Evolutionary conservation across 2,113 vertebrate genomes (phyloP), one percentile per base, ranked within the genome.

Genomic region (Misgurnus anguillicaudatus): DNA sequence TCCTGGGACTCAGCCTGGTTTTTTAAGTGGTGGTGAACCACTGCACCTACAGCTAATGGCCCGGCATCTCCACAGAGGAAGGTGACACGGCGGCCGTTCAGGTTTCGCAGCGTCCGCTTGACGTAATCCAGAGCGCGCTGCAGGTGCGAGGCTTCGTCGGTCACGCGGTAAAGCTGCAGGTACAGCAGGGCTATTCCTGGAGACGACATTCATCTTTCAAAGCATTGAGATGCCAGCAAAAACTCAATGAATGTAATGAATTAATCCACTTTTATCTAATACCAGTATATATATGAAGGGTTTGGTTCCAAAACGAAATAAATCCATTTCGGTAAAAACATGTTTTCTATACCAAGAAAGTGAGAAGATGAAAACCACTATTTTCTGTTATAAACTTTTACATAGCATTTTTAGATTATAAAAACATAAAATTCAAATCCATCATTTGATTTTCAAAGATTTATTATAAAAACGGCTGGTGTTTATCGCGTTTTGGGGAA

Each of bases 61-160:
- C 97, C 98, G 0, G 96, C 96, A 4, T 99, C 98, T 0, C 97
- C 98, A 17, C 98, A 99, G 36, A 99, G 94, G 86, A 99, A 99
- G 0, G 95, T 96, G 48, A 99, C 93, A 82, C 94, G 94, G 31
- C 97, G 93, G 7, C 96, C 97, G 0, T 91, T 98, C 82, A 99
- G 91, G 74, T 94, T 96, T 67, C 98, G 94, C 77, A 99, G 93
- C 5, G 94, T 91, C 84, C 98, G 92, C 90, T 98, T 98, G 21
- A 97, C 94, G 0, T 98, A 96, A 88, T 99, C 96, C 38, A 98
- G 88, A 4, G 98, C 95, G 4, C 97, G 91, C 69, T 95, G 96
- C 82, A 99, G 89, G 69, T 98, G 89, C 53, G 91, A 88, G 80
- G 90, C 90, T 39, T 97, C 97, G 0, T 84, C 41, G 0, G 94